Evolutionary conservation across 2,888 invertebrate species (phyloP).

Genomic region (Dicranocentrus wangi): DNA sequence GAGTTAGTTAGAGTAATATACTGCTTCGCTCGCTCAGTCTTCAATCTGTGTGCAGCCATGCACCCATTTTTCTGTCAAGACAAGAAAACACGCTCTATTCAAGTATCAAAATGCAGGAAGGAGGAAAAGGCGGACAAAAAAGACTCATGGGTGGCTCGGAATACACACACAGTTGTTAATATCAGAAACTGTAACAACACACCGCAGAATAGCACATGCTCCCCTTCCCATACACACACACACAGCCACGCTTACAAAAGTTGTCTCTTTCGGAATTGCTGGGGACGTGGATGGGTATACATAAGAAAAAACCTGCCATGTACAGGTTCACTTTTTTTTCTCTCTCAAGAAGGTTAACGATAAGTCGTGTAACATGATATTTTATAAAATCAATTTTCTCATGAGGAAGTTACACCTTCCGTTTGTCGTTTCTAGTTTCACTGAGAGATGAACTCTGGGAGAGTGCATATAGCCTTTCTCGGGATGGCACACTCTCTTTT

Average conservation of each 20-base stretch:
- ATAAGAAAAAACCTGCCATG: slow-evolving; percentile 40
- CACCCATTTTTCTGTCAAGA: neutral
- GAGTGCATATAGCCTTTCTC: too few relatives aligned
- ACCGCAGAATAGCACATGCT: slow-evolving; percentile 43
- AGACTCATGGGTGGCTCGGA: neutral
- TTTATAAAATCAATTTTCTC: slow-evolving; percentile 67
- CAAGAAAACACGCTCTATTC: slow-evolving; percentile 9
- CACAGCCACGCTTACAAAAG: slow-evolving; percentile 1
- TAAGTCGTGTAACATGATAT: slow-evolving; percentile 62
- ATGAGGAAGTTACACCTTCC: slow-evolving; percentile 67
- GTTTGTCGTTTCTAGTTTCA: slow-evolving; percentile 58
- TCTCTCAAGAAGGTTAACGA: slow-evolving; percentile 58
- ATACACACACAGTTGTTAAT: neutral
- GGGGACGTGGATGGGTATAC: neutral
- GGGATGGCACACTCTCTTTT: too few relatives aligned
- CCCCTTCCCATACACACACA: slow-evolving; percentile 50
- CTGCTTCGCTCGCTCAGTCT: neutral
- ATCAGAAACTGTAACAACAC: slow-evolving; percentile 22
- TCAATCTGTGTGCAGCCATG: neutral
- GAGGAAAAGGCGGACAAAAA: neutral
- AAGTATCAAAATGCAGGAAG: slow-evolving; percentile 14
- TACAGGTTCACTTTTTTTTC: slow-evolving; percentile 33
- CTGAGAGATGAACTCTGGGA: slow-evolving; percentile 8
- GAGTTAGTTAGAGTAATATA: neutral
- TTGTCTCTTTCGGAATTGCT: neutral